Conservation (phyloP, 2,888 invertebrate genomes). For the Isotomurus palustris region DNA sequence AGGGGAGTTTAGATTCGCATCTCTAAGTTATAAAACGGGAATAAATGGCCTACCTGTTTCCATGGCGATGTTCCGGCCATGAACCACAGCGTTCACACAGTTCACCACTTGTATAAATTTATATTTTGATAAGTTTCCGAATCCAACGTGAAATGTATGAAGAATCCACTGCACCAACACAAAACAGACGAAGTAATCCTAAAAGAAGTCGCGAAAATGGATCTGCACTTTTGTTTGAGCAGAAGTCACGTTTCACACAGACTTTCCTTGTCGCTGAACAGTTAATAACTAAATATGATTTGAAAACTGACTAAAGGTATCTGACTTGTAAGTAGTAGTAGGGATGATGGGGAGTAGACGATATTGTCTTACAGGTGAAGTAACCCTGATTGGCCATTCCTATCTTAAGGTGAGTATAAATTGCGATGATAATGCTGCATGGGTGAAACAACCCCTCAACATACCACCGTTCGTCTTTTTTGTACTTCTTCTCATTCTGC, state of each 20-base stretch:
- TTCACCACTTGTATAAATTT: not conserved
- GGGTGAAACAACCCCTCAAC: slow-evolving; percentile 6
- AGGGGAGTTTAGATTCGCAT: no score
- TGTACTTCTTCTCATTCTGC: not conserved
- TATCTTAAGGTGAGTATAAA: slow-evolving; percentile 14
- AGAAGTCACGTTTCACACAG: slow-evolving; percentile 1
- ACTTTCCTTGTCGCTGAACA: slow-evolving; percentile 6
- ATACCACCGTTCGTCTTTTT: slow-evolving; percentile 6
- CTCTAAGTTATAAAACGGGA: no score
- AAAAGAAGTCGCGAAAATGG: no score
- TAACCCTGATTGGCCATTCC: slow-evolving; percentile 16
- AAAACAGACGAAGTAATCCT: no score
- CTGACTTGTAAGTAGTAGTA: slow-evolving; percentile 5
- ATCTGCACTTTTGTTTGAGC: not conserved
- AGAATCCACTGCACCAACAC: no score
- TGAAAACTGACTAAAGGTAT: slow-evolving; percentile 12
- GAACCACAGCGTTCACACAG: slow-evolving; percentile 43
- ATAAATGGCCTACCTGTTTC: slow-evolving; percentile 40
- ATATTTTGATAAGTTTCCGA: no score
- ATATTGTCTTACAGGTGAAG: slow-evolving; percentile 13
- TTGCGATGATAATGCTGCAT: slow-evolving; percentile 13
- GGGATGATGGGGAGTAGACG: slow-evolving; percentile 11
- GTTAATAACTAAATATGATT: slow-evolving; percentile 10
- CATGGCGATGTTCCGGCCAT: slow-evolving; percentile 46
- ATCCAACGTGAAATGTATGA: no score